A percentile compares a stretch with the other conserved stretches of the same genome.
Conservation (phyloP, 2,888 invertebrate species). For the Lepetodrilus schrolli region DNA sequence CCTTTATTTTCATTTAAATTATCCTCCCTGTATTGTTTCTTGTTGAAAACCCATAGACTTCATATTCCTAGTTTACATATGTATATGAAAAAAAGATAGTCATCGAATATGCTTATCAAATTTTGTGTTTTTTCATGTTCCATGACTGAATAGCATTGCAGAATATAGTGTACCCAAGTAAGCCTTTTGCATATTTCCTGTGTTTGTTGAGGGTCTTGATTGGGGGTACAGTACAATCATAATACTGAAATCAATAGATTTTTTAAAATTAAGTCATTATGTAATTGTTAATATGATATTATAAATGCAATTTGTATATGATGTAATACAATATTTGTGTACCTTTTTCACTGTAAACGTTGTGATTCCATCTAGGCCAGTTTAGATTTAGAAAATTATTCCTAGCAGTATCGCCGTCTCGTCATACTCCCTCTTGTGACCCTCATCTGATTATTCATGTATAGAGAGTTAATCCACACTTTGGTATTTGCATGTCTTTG, state of each 20-base stretch:
- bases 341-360: too few species aligned
- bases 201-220: conserved; percentile 13
- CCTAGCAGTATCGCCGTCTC: neutral
- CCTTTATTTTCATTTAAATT: too few species aligned
- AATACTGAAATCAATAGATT: neutral
- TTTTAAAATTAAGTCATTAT: neutral
- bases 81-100: conserved; percentile 11
- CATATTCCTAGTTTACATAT: too few species aligned
- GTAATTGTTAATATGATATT: neutral
- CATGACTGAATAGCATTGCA: conserved; percentile 59
- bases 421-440: neutral
- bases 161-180: conserved; percentile 67
- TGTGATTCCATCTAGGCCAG: too few species aligned
- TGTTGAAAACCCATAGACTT: too few species aligned
- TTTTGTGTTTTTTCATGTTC: conserved; percentile 46
- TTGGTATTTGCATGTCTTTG: conserved; percentile 14
- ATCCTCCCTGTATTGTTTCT: too few species aligned
- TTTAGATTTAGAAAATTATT: neutral
- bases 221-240: too few species aligned
- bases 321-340: too few species aligned
- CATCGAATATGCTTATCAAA: conserved; percentile 25
- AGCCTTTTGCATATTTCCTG: conserved; percentile 41
- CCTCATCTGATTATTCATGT: conserved; percentile 18
- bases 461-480: conserved; percentile 25
- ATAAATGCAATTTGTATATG: neutral